Evolutionary conservation across 2,113 vertebrate genomes (phyloP).

Genomic region (Petaurus breviceps): DNA sequence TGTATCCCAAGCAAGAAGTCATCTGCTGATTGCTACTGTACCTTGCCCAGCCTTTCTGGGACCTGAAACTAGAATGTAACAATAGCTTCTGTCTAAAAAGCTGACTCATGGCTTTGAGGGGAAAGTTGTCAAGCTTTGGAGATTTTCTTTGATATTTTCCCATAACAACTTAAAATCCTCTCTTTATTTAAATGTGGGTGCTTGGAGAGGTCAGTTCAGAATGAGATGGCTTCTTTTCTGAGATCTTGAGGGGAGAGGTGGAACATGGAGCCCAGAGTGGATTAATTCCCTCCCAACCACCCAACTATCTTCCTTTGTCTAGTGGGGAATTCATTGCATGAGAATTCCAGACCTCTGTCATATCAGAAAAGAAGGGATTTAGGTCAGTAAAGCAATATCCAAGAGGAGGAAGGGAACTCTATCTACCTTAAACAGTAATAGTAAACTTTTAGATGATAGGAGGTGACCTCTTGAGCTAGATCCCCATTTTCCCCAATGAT

Average conservation of each 20-base stretch:
- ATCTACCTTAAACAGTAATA: background rate
- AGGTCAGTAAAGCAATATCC: background rate
- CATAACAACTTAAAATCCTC: constrained; percentile 30
- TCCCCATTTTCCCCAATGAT: background rate
- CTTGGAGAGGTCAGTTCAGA: constrained; percentile 44
- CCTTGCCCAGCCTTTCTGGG: background rate
- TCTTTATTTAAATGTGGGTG: constrained; percentile 7
- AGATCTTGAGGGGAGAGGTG: background rate
- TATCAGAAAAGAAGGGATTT: background rate
- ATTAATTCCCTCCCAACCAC: background rate
- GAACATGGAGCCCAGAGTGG: background rate
- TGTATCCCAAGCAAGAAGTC: constrained; percentile 26
- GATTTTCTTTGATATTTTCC: constrained; percentile 54
- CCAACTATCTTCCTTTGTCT: background rate
- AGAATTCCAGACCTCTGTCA: background rate
- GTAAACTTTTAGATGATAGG: background rate
- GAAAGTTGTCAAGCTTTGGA: background rate
- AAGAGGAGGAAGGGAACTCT: background rate
- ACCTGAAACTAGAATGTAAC: constrained; percentile 5
- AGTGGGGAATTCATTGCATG: background rate
- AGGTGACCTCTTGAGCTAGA: background rate
- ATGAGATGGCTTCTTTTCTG: constrained; percentile 32
- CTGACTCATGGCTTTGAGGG: background rate
- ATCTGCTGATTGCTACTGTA: constrained; percentile 40
- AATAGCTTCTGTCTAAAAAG: constrained; percentile 1